Percentiles rank a stretch among this genome's conserved stretches.
These are phyloP conservation scores for Rallus limicola DNA, from an alignment of 2,113 vertebrate species.

Conservation along the genomic window DNA sequence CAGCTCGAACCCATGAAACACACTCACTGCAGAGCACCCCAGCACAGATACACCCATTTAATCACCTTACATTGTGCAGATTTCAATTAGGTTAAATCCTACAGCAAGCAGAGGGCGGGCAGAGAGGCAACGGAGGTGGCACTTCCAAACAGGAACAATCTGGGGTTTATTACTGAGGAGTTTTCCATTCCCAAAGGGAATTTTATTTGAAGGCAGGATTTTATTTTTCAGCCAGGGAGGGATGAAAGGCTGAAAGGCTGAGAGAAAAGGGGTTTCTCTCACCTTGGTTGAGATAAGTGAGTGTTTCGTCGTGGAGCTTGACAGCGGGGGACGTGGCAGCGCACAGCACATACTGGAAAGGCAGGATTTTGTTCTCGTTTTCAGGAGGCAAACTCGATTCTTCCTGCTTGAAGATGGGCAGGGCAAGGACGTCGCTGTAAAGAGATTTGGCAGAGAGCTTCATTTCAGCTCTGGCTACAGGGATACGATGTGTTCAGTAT, in stretches of 20 bases:
- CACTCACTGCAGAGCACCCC: rapidly evolving
- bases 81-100: background rate
- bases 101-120: background rate
- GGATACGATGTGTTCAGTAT: rapidly evolving
- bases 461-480: background rate
- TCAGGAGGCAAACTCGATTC: slow-evolving; percentile 92
- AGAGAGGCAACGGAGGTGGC: background rate
- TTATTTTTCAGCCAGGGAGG: background rate
- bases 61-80: rapidly evolving
- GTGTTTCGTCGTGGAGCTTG: slow-evolving; percentile 96
- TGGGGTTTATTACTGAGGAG: rapidly evolving
- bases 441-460: background rate
- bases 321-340: slow-evolving; percentile 96
- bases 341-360: slow-evolving; percentile 97
- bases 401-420: slow-evolving; percentile 99
- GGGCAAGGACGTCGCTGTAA: slow-evolving; percentile 91
- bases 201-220: background rate
- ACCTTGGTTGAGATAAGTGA: slow-evolving; percentile 99
- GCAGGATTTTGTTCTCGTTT: slow-evolving; percentile 91
- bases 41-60: rapidly evolving
- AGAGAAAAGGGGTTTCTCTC: background rate
- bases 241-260: too few relatives aligned
- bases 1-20: background rate
- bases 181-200: background rate
- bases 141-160: rapidly evolving